Evolutionary conservation across 2,888 invertebrate genomes (phyloP).

Genomic region (Hyposoter didymator): DNA sequence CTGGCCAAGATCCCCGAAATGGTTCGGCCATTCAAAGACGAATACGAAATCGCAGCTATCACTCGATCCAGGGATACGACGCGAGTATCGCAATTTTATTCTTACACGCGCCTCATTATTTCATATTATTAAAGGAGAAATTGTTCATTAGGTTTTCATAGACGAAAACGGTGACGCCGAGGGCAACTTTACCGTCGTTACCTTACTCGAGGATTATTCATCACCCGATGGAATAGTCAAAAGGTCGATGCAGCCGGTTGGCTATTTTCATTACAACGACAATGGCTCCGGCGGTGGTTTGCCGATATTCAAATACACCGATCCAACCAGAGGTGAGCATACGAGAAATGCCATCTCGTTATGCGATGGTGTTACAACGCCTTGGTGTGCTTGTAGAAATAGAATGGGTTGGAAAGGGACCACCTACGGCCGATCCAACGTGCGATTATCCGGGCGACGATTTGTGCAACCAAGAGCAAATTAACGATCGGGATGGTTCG

Average conservation of each 20-base stretch:
- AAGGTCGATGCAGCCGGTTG: constrained; percentile 92
- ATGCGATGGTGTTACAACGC: too few species aligned
- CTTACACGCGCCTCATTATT: too few species aligned
- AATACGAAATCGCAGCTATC: constrained; percentile 91
- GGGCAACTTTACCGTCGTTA: constrained; percentile 95
- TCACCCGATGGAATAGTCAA: constrained; percentile 85
- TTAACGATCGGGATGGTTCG: constrained; percentile 89
- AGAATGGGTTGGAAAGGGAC: constrained; percentile 91
- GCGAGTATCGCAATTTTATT: constrained; percentile 86
- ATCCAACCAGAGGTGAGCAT: constrained; percentile 62
- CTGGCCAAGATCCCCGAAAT: constrained; percentile 89
- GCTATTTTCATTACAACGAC: constrained; percentile 89
- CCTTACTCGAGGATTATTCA: constrained; percentile 88
- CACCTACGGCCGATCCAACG: constrained; percentile 91
- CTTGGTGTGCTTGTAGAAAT: too few species aligned
- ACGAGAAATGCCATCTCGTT: too few species aligned
- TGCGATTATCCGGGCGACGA: constrained; percentile 94
- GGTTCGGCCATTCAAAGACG: constrained; percentile 91
- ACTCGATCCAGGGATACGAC: constrained; percentile 92
- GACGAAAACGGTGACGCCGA: constrained; percentile 96
- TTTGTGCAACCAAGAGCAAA: constrained; percentile 89
- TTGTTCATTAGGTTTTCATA: constrained; percentile 92
- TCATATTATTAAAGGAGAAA: too few species aligned
- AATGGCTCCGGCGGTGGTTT: constrained; percentile 84
- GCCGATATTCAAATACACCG: constrained; percentile 67